phyloP scores from a whole-genome alignment of 2,888 invertebrate genomes.

The Tortricodes alternella region DNA sequence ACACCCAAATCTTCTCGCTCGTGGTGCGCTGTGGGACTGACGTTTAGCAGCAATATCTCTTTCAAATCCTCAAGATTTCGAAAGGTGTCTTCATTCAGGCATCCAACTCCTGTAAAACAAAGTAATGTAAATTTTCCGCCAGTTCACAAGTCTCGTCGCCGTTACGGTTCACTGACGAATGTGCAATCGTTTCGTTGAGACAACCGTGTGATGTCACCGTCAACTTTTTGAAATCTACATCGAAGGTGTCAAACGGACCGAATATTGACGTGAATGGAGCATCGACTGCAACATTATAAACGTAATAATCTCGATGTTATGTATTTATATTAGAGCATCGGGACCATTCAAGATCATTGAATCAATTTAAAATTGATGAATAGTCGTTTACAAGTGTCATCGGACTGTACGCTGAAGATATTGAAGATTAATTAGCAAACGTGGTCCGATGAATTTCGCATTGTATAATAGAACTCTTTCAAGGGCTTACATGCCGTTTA shows the following conservation, averaged over 20 bases:
- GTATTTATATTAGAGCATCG: slow-evolving; percentile 1
- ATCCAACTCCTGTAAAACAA: slow-evolving; percentile 34
- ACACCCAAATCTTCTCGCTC: background rate
- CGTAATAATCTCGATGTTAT: slow-evolving; percentile 9
- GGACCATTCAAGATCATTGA: background rate
- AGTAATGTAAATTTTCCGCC: slow-evolving; percentile 1
- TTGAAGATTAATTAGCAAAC: background rate
- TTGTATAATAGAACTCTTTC: slow-evolving; percentile 19
- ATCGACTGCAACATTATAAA: slow-evolving; percentile 9
- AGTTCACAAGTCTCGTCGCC: slow-evolving; percentile 25
- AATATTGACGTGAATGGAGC: slow-evolving; percentile 7
- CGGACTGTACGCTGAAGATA: slow-evolving; percentile 20
- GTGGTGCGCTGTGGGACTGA: background rate
- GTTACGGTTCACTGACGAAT: slow-evolving; percentile 40
- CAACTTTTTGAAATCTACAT: background rate
- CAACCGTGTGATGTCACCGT: slow-evolving; percentile 7
- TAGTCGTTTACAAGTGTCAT: slow-evolving; percentile 22
- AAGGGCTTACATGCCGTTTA: slow-evolving; percentile 22
- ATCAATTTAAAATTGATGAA: slow-evolving; percentile 10
- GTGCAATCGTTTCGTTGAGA: slow-evolving; percentile 2
- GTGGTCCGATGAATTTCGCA: slow-evolving; percentile 9
- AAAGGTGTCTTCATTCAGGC: slow-evolving; percentile 15
- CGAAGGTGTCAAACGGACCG: slow-evolving; percentile 11
- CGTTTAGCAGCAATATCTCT: slow-evolving; percentile 9
- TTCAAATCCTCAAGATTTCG: background rate